A percentile compares a stretch with the other conserved stretches of the same genome.
Conservation (phyloP, 1,140 invertebrate species). For the Goniozus legneri region DNA sequence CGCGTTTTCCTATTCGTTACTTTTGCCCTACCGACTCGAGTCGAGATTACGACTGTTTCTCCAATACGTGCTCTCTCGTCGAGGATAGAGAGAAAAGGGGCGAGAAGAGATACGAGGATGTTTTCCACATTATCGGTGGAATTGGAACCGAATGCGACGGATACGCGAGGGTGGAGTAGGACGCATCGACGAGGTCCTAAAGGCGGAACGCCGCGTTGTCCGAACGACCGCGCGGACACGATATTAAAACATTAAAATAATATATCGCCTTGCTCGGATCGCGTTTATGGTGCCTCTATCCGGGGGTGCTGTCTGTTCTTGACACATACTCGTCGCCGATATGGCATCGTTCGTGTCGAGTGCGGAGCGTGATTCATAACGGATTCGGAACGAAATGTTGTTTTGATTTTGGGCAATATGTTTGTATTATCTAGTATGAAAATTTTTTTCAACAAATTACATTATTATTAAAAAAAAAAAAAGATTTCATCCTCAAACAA, state of each 20-base stretch:
- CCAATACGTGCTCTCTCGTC: too few relatives aligned
- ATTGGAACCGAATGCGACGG: conserved; percentile 10
- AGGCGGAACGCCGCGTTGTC: conserved; percentile 45
- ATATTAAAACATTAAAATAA: conserved; percentile 57
- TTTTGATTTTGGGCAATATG: too few relatives aligned
- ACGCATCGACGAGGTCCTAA: conserved; percentile 32
- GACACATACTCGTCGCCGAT: conserved; percentile 37
- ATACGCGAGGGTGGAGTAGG: conserved; percentile 15
- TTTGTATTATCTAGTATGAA: too few relatives aligned
- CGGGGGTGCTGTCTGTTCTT: conserved; percentile 21
- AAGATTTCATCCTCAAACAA: too few relatives aligned
- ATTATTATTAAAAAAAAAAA: too few relatives aligned
- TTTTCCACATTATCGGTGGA: conserved; percentile 19
- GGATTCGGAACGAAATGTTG: too few relatives aligned
- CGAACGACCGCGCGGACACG: conserved; percentile 49
- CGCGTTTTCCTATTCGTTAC: too few relatives aligned
- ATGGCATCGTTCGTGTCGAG: conserved; percentile 12
- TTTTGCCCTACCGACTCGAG: too few relatives aligned
- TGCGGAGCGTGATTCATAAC: background rate
- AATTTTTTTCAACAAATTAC: too few relatives aligned
- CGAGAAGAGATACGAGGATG: conserved; percentile 22
- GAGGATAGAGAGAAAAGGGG: conserved; percentile 1
- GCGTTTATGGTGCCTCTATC: conserved; percentile 27
- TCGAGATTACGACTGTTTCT: too few relatives aligned
- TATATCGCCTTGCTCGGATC: conserved; percentile 39